Evolutionary conservation across 2,797 vertebrate genomes (phyloP).

Genomic region (Sebastes matsubarae): DNA sequence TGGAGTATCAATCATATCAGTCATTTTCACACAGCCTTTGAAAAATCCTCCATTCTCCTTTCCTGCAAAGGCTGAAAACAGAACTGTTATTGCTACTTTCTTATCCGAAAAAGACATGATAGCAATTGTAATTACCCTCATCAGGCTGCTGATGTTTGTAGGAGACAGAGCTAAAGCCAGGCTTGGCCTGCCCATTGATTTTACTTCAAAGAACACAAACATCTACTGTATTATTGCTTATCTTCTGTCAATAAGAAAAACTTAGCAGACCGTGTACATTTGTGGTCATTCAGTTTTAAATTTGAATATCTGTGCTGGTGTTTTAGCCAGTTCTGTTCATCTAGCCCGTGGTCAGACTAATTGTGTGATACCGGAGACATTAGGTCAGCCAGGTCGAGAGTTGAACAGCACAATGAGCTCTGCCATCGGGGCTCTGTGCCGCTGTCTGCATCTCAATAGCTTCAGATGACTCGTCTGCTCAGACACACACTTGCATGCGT

Average conservation of each 20-base stretch:
- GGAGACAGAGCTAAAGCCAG: background rate
- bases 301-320: background rate
- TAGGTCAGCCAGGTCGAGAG: conserved; percentile 32
- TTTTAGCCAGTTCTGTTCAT: background rate
- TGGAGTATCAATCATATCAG: conserved; percentile 7
- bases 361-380: conserved; percentile 24
- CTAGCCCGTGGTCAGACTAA: background rate
- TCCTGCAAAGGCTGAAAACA: conserved; percentile 10
- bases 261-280: background rate
- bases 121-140: conserved; percentile 21
- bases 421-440: background rate
- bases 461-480: conserved; percentile 26
- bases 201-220: conserved; percentile 34
- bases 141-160: conserved; percentile 18
- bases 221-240: conserved; percentile 22
- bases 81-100: conserved; percentile 20
- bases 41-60: background rate
- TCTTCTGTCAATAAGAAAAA: background rate
- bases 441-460: conserved; percentile 42
- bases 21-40: background rate
- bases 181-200: conserved; percentile 42
- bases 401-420: conserved; percentile 19
- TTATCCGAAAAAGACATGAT: conserved; percentile 28
- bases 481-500: background rate
- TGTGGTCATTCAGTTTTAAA: background rate